Evolutionary conservation across 2,888 invertebrate species (phyloP).

Genomic region (Dryadula phaetusa): DNA sequence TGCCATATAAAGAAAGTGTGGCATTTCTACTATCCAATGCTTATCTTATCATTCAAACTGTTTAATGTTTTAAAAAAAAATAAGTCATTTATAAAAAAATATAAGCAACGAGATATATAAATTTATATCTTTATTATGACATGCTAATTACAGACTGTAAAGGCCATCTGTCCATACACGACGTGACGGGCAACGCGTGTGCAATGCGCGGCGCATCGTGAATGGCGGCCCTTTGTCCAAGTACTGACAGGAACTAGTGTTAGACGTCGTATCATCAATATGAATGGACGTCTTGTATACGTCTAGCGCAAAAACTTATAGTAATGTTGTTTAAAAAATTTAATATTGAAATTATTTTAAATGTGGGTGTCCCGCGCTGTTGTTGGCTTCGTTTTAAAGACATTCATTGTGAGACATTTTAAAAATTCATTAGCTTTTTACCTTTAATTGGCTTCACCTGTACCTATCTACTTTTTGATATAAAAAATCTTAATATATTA

Average conservation of each 20-base stretch:
- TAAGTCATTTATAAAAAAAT: not conserved
- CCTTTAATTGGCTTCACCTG: no score
- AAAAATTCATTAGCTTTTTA: no score
- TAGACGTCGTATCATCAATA: constrained; percentile 45
- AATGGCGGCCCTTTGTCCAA: constrained; percentile 49
- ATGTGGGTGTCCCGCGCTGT: not conserved
- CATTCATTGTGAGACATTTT: not conserved
- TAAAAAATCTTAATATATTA: no score
- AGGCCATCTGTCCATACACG: constrained; percentile 43
- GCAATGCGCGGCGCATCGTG: constrained; percentile 48
- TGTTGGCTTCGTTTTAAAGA: not conserved
- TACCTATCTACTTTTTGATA: no score
- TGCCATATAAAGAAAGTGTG: not conserved
- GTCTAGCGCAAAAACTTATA: constrained; percentile 38
- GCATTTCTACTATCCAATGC: not conserved
- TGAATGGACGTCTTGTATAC: constrained; percentile 41
- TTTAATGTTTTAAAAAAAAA: not conserved
- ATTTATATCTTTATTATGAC: constrained; percentile 15
- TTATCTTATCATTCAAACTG: no score
- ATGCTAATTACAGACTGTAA: constrained; percentile 42
- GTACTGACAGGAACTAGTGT: constrained; percentile 51
- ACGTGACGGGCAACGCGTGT: constrained; percentile 50
- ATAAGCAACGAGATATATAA: not conserved
- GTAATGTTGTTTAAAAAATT: not conserved
- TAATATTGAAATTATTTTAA: not conserved